Conservation (phyloP, 2,888 invertebrate genomes). For the Apocheima hispidaria region DNA sequence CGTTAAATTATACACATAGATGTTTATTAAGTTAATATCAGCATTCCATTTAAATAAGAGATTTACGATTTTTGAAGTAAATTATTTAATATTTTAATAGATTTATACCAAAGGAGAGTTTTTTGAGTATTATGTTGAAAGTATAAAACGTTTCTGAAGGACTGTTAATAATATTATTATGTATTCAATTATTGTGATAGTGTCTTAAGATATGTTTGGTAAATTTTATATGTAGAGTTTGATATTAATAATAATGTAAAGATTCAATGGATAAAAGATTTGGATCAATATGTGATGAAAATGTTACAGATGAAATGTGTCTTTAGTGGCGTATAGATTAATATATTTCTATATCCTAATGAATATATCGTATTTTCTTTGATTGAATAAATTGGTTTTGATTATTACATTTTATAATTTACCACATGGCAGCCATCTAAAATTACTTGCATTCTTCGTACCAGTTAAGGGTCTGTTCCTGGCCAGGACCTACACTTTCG, state of each 20-base stretch:
- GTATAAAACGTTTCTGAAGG: constrained; percentile 10
- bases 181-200: constrained; percentile 23
- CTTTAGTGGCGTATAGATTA: not conserved
- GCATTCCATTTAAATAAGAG: constrained; percentile 17
- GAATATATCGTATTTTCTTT: constrained; percentile 8
- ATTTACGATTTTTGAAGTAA: not conserved
- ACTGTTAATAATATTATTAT: constrained; percentile 16
- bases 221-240: no score
- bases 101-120: constrained; percentile 24
- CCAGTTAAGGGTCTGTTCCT: no score
- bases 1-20: not conserved
- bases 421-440: no score
- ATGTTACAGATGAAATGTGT: constrained; percentile 20
- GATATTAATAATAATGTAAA: not conserved
- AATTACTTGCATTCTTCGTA: no score
- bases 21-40: not conserved
- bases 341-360: constrained; percentile 8
- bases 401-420: no score
- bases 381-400: constrained; percentile 6
- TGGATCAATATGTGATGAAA: constrained; percentile 47
- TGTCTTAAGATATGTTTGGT: constrained; percentile 4
- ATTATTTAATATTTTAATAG: constrained; percentile 25
- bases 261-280: constrained; percentile 4
- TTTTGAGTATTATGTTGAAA: constrained; percentile 9
- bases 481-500: no score